Percentiles rank a stretch among this genome's conserved stretches.
Conservation (phyloP, 2,797 vertebrate genomes). For the Alauda arvensis region DNA sequence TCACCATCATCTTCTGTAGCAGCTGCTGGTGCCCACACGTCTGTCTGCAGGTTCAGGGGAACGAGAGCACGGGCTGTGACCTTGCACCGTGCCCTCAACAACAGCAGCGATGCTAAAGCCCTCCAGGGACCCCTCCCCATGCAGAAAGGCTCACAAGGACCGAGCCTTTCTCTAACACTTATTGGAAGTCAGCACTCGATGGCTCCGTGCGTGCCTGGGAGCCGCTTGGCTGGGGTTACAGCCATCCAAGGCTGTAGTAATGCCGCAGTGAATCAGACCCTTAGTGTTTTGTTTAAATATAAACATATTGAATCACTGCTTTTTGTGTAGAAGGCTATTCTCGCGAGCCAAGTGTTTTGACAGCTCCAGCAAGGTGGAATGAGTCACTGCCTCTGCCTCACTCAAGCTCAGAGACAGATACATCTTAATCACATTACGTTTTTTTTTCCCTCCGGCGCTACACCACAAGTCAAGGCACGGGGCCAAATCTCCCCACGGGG, state of each 20-base stretch:
- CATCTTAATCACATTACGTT: constrained; percentile 49
- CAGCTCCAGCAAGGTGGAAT: constrained; percentile 55
- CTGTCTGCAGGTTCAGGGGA: neutral
- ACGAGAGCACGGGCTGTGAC: accelerated
- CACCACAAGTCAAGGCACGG: constrained; percentile 24
- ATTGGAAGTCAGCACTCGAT: neutral
- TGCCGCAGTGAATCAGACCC: constrained; percentile 52
- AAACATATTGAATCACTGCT: constrained; percentile 56
- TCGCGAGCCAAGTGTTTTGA: constrained; percentile 59
- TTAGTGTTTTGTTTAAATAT: constrained; percentile 52
- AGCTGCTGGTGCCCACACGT: neutral
- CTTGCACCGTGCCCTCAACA: neutral
- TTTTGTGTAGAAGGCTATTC: constrained; percentile 50
- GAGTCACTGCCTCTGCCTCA: constrained; percentile 55
- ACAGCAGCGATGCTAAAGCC: neutral
- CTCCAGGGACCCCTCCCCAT: neutral
- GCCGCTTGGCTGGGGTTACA: constrained; percentile 1
- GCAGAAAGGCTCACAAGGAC: neutral
- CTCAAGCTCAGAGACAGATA: constrained; percentile 34
- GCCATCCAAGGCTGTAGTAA: constrained; percentile 23
- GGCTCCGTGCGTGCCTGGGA: neutral
- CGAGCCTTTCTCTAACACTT: neutral
- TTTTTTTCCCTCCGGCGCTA: neutral
- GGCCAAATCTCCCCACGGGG: constrained; percentile 18
- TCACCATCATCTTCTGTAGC: neutral